These are phyloP conservation scores for Ischnura elegans DNA, from an alignment of 2,888 invertebrate genomes.

Conservation along the genomic window DNA sequence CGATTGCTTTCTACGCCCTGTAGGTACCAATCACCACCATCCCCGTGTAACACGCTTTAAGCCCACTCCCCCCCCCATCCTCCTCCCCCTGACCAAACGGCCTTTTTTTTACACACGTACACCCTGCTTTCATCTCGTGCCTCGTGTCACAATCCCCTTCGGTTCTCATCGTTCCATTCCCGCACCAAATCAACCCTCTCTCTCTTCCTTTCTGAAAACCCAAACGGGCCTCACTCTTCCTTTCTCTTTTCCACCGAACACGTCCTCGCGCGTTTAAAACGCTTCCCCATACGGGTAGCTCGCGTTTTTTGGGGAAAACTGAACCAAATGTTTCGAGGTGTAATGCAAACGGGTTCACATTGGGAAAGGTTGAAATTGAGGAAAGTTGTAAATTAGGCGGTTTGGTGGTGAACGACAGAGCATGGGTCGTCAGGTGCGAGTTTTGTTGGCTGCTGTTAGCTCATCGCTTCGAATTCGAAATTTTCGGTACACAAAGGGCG, in stretches of 20 bases:
- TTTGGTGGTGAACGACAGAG: not conserved
- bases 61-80: not conserved
- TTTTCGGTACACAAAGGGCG: no score
- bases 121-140: not conserved
- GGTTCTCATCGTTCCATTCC: not conserved
- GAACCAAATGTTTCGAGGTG: not conserved
- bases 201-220: no score
- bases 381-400: not conserved
- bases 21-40: conserved; percentile 18
- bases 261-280: not conserved
- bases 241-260: not conserved
- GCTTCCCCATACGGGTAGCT: not conserved
- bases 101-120: not conserved
- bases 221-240: not conserved
- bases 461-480: not conserved
- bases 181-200: not conserved
- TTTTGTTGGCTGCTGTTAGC: not conserved
- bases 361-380: not conserved
- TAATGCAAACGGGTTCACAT: not conserved
- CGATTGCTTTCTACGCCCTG: conserved; percentile 7
- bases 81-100: not conserved
- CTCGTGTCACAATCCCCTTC: not conserved
- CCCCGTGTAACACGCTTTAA: not conserved
- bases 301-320: not conserved
- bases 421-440: not conserved